Evolutionary conservation across 2,113 vertebrate genomes (phyloP).

Genomic region (Percopsis transmontana): DNA sequence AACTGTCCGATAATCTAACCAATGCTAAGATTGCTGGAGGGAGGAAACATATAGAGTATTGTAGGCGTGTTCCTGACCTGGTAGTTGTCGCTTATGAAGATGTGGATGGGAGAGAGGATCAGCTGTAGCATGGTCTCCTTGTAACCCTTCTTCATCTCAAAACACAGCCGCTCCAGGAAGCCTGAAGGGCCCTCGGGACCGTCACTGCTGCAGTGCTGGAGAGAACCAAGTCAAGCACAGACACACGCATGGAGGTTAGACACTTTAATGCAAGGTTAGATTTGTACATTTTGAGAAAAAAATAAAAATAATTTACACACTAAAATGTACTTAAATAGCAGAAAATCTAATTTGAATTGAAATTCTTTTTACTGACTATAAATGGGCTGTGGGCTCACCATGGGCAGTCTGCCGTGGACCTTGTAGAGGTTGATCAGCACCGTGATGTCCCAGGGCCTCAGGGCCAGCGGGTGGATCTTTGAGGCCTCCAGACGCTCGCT

Average conservation of each 20-base stretch:
- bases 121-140: constrained; percentile 95
- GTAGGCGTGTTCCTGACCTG: constrained; percentile 80
- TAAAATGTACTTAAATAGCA: background rate
- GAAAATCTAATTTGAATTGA: too few species aligned
- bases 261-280: background rate
- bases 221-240: constrained; percentile 2
- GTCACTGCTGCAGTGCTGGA: constrained; percentile 90
- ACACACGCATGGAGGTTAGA: background rate
- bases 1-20: too few species aligned
- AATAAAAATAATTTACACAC: background rate
- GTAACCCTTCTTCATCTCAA: constrained; percentile 98
- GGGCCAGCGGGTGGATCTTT: constrained; percentile 82
- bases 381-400: constrained; percentile 79
- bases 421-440: constrained; percentile 96
- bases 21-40: too few species aligned
- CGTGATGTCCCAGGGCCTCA: constrained; percentile 97
- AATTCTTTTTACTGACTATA: too few species aligned
- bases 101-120: constrained; percentile 89
- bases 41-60: background rate
- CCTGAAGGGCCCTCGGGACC: constrained; percentile 91
- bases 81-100: constrained; percentile 93
- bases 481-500: constrained; percentile 78
- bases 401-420: constrained; percentile 92
- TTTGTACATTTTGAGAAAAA: too few species aligned
- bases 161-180: constrained; percentile 93